Evolutionary conservation across 2,888 invertebrate species (phyloP), one percentile per base, ranked within the genome.

Genomic region (Drosophila niveifrons): DNA sequence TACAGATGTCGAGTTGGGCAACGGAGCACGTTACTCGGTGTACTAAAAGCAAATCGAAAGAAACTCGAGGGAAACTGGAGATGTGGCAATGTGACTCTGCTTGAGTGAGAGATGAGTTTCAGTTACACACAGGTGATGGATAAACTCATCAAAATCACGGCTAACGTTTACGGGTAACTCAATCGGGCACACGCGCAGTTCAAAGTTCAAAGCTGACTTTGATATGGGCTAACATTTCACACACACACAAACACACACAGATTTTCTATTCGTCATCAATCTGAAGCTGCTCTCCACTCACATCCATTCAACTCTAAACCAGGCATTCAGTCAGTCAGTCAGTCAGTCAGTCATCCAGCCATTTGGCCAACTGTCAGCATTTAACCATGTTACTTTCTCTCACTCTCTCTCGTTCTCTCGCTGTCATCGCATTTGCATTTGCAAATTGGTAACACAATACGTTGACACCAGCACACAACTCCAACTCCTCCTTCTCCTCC

Each of bases 391-490:
- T 46, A 63, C 61, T 58, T 28, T 23, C 10, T n/a, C 4, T 39
- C 13, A 9, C 31, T 31, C 31, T 31, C 31, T 31, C 7, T 11
- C 15, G 23, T 39, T 39, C n/a, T 13, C n/a, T 52, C 18, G 31
- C 43, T 74, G 66, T 71, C 50, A 57, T 15, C 66, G 65, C 66
- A 86, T 82, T 82, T 82, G 80, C 80, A 82, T 74, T 72, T 65
- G 65, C 72, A 82, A 83, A 83, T 83, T 86, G 86, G 83, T 83
- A 81, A 83, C 57, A 62, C 59, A 68, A 81, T 81, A 72, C 58
- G 58, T 62, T 44, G 63, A 41, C 67, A 53, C n/a, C 39, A 36
- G 18, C 46, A 17, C 47, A 13, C 9, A 34, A 23, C n/a, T 10
- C 11, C 28, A 0, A 7, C n/a, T 10, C 18, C 18, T 18, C 0